These are phyloP conservation scores for Meiosimyza decipiens DNA, from an alignment of 2,888 invertebrate genomes.

Conservation along the genomic window DNA sequence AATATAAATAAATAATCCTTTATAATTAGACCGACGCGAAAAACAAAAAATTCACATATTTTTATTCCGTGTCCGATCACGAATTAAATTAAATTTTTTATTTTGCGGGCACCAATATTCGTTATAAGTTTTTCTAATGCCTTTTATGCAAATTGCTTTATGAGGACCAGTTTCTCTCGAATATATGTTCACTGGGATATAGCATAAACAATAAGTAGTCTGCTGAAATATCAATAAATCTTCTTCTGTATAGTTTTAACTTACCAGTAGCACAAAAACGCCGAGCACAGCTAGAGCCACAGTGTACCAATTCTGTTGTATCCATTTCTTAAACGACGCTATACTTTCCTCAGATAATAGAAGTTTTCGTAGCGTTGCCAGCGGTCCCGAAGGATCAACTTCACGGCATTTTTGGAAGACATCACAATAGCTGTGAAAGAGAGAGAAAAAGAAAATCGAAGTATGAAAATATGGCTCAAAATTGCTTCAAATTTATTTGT, in stretches of 20 bases:
- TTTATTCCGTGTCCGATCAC: too few species aligned
- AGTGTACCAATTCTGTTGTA: slow-evolving; percentile 91
- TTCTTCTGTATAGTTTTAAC: slow-evolving; percentile 60
- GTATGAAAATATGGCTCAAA: not conserved
- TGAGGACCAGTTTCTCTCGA: too few species aligned
- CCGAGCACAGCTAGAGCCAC: slow-evolving; percentile 80
- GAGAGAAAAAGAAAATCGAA: not conserved
- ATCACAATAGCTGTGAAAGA: slow-evolving; percentile 71
- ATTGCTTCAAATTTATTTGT: not conserved
- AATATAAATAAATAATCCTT: too few species aligned
- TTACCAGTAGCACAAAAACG: slow-evolving; percentile 84
- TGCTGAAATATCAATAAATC: not conserved
- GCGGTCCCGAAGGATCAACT: slow-evolving; percentile 92
- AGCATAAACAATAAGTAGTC: too few species aligned
- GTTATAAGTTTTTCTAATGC: too few species aligned
- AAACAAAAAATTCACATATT: too few species aligned
- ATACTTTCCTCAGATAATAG: slow-evolving; percentile 90
- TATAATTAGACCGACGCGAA: too few species aligned
- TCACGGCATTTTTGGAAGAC: slow-evolving; percentile 84
- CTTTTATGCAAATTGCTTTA: too few species aligned
- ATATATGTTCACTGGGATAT: too few species aligned
- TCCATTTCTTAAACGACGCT: slow-evolving; percentile 88
- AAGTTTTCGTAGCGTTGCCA: slow-evolving; percentile 88
- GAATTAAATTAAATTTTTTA: too few species aligned
- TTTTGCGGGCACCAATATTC: too few species aligned